These are phyloP conservation scores for Sebastes cheni DNA, from an alignment of 2,797 vertebrate genomes.

Conservation along the genomic window DNA sequence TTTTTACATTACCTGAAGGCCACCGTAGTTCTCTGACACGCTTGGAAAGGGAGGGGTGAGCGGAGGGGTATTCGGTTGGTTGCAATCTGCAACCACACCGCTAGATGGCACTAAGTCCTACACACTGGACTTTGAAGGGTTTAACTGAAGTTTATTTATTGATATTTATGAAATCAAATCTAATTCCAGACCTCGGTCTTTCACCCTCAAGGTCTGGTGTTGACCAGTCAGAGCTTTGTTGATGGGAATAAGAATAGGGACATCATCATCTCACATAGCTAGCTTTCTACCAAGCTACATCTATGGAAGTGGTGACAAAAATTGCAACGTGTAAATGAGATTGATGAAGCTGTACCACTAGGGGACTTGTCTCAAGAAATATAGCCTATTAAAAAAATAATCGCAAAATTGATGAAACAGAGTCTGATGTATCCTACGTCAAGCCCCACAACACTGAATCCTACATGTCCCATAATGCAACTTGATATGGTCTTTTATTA, in stretches of 20 bases:
- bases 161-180: not conserved
- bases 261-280: not conserved
- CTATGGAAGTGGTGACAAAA: no score
- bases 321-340: not conserved
- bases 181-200: not conserved
- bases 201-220: not conserved
- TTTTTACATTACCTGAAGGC: no score
- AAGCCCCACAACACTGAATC: no score
- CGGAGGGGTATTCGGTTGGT: no score
- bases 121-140: not conserved
- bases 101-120: no score
- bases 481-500: not conserved
- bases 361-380: not conserved
- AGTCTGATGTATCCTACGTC: not conserved
- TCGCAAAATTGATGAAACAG: not conserved
- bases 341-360: not conserved
- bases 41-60: no score
- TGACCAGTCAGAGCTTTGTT: not conserved
- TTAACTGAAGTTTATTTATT: not conserved
- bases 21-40: no score
- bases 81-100: no score
- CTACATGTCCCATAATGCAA: not conserved
- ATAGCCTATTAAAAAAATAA: not conserved
- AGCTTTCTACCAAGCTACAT: not conserved
- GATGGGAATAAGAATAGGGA: not conserved